A percentile compares a stretch with the other conserved stretches of the same genome.
phyloP scores from a whole-genome alignment of 2,888 invertebrate species.

The Cepaea hortensis region DNA sequence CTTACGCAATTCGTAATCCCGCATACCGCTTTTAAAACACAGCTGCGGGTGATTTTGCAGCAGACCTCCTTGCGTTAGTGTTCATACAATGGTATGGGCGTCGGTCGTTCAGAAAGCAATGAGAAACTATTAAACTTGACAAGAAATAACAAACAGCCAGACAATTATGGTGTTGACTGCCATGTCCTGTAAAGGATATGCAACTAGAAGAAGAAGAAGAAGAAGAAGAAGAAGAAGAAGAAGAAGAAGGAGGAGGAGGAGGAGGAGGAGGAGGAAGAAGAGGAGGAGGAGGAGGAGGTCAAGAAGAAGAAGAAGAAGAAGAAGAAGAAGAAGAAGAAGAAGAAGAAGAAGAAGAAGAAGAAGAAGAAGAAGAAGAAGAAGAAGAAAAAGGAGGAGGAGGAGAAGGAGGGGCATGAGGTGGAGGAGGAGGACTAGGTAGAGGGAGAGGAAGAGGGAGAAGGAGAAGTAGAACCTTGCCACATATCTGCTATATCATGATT shows the following conservation, averaged over 20 bases:
- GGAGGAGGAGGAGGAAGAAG: too few relatives aligned
- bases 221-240: background rate
- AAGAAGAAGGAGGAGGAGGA: background rate
- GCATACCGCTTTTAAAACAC: too few relatives aligned
- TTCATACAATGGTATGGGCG: too few relatives aligned
- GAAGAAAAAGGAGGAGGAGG: background rate
- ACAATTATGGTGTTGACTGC: too few relatives aligned
- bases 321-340: conserved; percentile 1
- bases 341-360: conserved; percentile 5
- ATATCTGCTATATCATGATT: too few relatives aligned
- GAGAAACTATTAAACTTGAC: too few relatives aligned
- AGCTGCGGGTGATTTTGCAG: too few relatives aligned
- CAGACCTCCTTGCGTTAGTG: too few relatives aligned
- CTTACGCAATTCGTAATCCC: too few relatives aligned
- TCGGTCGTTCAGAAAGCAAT: too few relatives aligned
- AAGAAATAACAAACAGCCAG: too few relatives aligned
- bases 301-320: background rate
- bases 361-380: background rate
- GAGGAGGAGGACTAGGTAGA: background rate
- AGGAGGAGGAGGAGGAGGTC: background rate
- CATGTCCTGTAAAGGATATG: too few relatives aligned
- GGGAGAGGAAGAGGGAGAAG: background rate
- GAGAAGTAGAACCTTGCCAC: background rate
- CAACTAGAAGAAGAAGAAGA: background rate
- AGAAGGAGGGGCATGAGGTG: background rate